A percentile compares a stretch with the other conserved stretches of the same genome.
Evolutionary conservation across 2,113 vertebrate genomes (phyloP).

Genomic region (Ramphastos sulfuratus): DNA sequence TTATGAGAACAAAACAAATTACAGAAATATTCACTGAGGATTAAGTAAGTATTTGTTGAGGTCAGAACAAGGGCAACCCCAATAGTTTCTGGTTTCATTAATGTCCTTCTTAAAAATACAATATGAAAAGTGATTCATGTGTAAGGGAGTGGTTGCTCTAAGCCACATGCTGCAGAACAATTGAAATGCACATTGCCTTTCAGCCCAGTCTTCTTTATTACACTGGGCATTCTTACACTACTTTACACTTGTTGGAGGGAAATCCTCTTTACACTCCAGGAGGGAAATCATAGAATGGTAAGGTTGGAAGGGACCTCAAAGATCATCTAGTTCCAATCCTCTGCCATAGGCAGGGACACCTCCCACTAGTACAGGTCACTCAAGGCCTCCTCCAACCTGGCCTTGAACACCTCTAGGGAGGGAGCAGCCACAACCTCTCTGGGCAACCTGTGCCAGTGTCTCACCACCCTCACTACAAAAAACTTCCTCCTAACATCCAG

Average conservation of each 20-base stretch:
- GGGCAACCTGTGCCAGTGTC: too few relatives aligned
- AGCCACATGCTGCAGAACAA: not conserved
- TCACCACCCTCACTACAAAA: too few relatives aligned
- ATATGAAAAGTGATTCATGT: not conserved
- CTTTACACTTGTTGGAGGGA: not conserved
- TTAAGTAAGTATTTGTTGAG: not conserved
- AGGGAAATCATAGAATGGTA: not conserved
- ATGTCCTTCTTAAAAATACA: not conserved
- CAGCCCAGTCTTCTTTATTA: not conserved
- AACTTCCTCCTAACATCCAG: too few relatives aligned
- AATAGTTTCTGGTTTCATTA: not conserved
- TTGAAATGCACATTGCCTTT: not conserved
- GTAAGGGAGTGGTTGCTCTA: not conserved
- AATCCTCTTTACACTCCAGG: constrained; percentile 6
- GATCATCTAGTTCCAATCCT: too few relatives aligned
- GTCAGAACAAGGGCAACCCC: not conserved
- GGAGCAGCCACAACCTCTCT: too few relatives aligned
- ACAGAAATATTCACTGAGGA: not conserved
- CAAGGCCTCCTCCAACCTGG: too few relatives aligned
- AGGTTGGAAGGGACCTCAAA: too few relatives aligned
- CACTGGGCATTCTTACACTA: not conserved
- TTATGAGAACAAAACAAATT: not conserved
- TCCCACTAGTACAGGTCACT: too few relatives aligned
- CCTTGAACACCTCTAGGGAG: too few relatives aligned
- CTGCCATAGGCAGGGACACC: too few relatives aligned